phyloP scores from a whole-genome alignment of 2,797 vertebrate species.

The Lates japonicus region DNA sequence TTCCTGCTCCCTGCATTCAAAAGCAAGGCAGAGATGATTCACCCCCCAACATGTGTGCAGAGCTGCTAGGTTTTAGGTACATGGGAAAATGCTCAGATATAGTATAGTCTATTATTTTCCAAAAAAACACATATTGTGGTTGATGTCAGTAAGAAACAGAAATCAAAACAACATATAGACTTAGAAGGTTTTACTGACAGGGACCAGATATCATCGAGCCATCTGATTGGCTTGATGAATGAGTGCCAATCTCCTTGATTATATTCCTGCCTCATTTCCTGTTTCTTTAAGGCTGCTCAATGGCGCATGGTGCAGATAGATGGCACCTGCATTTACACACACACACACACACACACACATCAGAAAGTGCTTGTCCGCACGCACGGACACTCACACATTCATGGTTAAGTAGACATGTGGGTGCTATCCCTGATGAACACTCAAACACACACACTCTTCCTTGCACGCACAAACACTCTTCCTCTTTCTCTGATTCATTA shows the following conservation, averaged over 20 bases:
- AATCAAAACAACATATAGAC: neutral
- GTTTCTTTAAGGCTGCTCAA: slow-evolving; percentile 75
- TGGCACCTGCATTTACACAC: slow-evolving; percentile 54
- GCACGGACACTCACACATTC: slow-evolving; percentile 9
- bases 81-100: too few relatives aligned
- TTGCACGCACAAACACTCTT: neutral
- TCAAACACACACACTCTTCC: slow-evolving; percentile 13
- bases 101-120: neutral
- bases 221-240: slow-evolving; percentile 74
- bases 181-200: slow-evolving; percentile 18
- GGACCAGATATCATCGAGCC: slow-evolving; percentile 49
- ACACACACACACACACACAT: slow-evolving; percentile 17
- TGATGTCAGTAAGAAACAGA: slow-evolving; percentile 1
- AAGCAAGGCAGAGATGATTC: slow-evolving; percentile 58
- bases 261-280: slow-evolving; percentile 80
- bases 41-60: slow-evolving; percentile 29
- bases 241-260: slow-evolving; percentile 73
- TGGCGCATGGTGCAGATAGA: slow-evolving; percentile 73
- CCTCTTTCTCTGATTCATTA: slow-evolving; percentile 84
- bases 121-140: neutral
- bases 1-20: slow-evolving; percentile 49
- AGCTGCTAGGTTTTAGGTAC: neutral
- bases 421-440: slow-evolving; percentile 33
- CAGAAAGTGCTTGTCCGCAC: neutral
- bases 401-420: slow-evolving; percentile 20